These are phyloP conservation scores for Andricus quercusramuli DNA, from an alignment of 2,888 invertebrate species.

Conservation along the genomic window DNA sequence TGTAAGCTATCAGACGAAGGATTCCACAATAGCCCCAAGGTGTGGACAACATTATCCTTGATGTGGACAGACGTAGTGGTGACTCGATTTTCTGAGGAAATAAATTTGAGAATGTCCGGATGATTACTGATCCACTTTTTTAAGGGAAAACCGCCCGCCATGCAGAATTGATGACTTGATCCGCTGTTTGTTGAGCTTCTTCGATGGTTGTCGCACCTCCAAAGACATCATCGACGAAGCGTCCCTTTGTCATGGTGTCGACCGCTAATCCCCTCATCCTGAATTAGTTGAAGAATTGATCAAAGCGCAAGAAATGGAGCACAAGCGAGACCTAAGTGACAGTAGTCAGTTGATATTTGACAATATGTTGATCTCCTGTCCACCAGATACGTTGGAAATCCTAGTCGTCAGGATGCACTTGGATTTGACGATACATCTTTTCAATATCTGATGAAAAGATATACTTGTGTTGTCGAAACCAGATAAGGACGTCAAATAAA, in stretches of 20 bases:
- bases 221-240: no score
- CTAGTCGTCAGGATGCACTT: no score
- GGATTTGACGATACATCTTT: background rate
- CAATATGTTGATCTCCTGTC: no score
- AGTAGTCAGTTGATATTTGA: no score
- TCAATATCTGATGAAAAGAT: conserved; percentile 65
- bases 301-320: no score
- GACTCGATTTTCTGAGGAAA: background rate
- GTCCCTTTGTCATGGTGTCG: no score
- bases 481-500: no score
- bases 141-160: background rate
- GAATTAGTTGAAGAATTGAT: background rate
- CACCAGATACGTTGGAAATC: no score
- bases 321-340: background rate
- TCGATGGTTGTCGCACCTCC: no score
- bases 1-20: background rate
- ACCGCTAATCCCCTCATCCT: background rate
- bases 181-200: no score
- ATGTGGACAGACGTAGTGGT: background rate
- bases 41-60: background rate
- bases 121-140: background rate
- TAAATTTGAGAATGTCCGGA: background rate
- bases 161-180: no score
- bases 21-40: background rate
- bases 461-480: no score